These are phyloP conservation scores for Tachypleus tridentatus DNA, from an alignment of 1,140 invertebrate genomes.

Conservation along the genomic window DNA sequence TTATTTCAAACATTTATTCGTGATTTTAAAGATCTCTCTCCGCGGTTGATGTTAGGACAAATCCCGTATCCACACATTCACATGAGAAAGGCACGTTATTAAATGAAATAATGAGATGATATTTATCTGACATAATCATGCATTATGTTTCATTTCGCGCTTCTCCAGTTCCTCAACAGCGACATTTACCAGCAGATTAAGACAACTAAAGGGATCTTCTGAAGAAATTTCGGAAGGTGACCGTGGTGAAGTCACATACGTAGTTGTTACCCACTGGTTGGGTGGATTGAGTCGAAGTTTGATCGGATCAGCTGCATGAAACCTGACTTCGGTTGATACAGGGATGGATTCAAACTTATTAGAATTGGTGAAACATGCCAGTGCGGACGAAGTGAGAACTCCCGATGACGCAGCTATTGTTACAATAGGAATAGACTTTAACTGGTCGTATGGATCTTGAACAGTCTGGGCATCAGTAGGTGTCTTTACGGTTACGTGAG, in stretches of 20 bases:
- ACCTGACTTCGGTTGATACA: no score
- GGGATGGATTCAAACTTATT: no score
- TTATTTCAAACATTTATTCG: no score
- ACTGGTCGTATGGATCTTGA: constrained; percentile 15
- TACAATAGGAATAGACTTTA: background rate
- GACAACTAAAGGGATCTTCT: constrained; percentile 67
- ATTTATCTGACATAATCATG: no score
- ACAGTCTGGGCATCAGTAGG: constrained; percentile 8
- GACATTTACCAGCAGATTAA: constrained; percentile 73
- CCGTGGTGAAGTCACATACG: constrained; percentile 9
- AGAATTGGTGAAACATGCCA: constrained; percentile 19
- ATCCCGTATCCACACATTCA: no score
- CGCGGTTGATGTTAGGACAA: no score
- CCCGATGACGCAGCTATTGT: constrained; percentile 14
- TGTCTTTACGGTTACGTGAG: constrained; percentile 11
- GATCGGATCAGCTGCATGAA: constrained; percentile 5
- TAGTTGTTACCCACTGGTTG: constrained; percentile 11
- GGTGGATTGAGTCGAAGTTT: background rate
- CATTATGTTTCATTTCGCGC: no score
- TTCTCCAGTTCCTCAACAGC: constrained; percentile 33
- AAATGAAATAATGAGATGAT: no score
- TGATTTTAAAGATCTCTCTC: no score
- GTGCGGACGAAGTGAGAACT: constrained; percentile 13
- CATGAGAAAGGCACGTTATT: no score
- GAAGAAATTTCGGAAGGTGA: constrained; percentile 37